phyloP scores from a whole-genome alignment of 1,140 invertebrate species.

The Idris sp. region DNA sequence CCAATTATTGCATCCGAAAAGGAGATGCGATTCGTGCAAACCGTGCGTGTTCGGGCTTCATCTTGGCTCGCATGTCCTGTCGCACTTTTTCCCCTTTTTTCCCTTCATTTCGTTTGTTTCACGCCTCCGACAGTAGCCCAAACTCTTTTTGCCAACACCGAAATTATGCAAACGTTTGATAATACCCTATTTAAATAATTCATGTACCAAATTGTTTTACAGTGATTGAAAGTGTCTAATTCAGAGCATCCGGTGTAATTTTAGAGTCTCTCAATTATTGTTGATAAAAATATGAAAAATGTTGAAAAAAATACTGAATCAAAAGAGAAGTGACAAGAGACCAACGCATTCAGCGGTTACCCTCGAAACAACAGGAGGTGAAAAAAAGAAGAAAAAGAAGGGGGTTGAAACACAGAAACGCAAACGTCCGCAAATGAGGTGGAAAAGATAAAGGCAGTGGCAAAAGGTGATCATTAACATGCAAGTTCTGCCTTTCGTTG shows the following conservation, averaged over 20 bases:
- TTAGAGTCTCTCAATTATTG: too few species aligned
- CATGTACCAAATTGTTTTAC: conserved; percentile 51
- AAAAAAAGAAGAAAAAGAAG: conserved; percentile 55
- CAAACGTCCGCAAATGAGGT: conserved; percentile 77
- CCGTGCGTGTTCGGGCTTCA: conserved; percentile 75
- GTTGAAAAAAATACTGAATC: too few species aligned
- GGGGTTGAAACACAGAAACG: conserved; percentile 50
- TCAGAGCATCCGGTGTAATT: conserved; percentile 5
- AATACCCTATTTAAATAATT: conserved; percentile 47
- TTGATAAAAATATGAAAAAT: too few species aligned
- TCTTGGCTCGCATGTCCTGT: conserved; percentile 74
- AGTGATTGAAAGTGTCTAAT: conserved; percentile 38
- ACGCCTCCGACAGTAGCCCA: conserved; percentile 52
- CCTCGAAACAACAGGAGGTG: conserved; percentile 43
- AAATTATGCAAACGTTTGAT: conserved; percentile 43
- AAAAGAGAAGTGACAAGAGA: too few species aligned
- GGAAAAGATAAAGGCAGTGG: conserved; percentile 78
- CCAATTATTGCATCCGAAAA: conserved; percentile 44
- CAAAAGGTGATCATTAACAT: conserved; percentile 77
- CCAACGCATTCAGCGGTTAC: conserved; percentile 57
- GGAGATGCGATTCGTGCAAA: conserved; percentile 33
- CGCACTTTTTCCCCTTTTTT: conserved; percentile 67
- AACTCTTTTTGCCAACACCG: conserved; percentile 15
- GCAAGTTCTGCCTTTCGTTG: conserved; percentile 72
- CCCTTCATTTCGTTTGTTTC: conserved; percentile 49